Percentiles rank a stretch among this genome's conserved stretches.
Conservation (phyloP, 2,113 vertebrate species). For the Pseudorasbora parva region DNA sequence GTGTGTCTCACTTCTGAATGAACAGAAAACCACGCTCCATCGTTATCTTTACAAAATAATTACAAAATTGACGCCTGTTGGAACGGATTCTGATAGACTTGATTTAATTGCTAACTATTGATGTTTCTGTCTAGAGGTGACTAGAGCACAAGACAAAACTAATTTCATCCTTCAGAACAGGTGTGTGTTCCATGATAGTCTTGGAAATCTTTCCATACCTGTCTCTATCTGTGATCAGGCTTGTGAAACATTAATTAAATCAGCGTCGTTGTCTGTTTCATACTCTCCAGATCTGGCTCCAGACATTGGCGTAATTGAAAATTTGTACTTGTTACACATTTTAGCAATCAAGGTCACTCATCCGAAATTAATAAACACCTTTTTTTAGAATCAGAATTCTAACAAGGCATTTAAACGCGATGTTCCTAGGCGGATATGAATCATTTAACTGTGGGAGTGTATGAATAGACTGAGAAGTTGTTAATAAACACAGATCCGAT, state of each 20-base stretch:
- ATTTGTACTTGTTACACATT: conserved; percentile 73
- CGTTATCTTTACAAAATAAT: conserved; percentile 15
- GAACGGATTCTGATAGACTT: conserved; percentile 29
- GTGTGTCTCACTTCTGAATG: not conserved
- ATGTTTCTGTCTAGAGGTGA: conserved; percentile 44
- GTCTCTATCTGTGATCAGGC: conserved; percentile 66
- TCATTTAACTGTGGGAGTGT: conserved; percentile 3
- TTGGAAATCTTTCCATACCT: conserved; percentile 58
- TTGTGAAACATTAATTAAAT: conserved; percentile 69
- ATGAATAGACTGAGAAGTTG: conserved; percentile 23
- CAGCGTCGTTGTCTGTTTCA: conserved; percentile 67
- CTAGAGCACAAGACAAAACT: not conserved
- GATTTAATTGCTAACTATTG: conserved; percentile 41
- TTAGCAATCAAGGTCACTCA: conserved; percentile 71
- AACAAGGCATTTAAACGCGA: conserved; percentile 55
- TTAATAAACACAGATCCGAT: conserved; percentile 31
- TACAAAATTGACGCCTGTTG: not conserved
- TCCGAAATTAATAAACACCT: conserved; percentile 71
- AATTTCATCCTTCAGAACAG: conserved; percentile 55
- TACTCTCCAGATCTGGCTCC: conserved; percentile 53
- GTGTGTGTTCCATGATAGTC: conserved; percentile 58
- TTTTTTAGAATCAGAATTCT: conserved; percentile 60
- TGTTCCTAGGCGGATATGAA: not conserved
- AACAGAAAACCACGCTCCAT: conserved; percentile 5
- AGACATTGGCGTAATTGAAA: conserved; percentile 70